phyloP scores from a whole-genome alignment of 2,888 invertebrate species.

The Xylota sylvarum region DNA sequence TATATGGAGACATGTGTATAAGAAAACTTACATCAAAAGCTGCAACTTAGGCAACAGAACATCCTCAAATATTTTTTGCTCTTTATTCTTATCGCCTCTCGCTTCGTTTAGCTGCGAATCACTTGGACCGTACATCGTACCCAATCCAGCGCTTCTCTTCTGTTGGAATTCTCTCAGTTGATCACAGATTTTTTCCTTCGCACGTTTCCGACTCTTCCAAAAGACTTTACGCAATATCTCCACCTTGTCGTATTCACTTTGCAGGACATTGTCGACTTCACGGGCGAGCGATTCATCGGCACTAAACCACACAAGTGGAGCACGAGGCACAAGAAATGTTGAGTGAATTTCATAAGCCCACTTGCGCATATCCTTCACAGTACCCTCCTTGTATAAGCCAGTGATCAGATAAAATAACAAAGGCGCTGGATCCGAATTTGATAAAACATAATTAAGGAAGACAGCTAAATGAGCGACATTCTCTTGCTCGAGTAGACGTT shows the following conservation, averaged over 20 bases:
- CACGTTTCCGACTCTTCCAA: conserved; percentile 92
- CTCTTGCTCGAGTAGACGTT: conserved; percentile 92
- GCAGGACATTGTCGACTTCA: conserved; percentile 94
- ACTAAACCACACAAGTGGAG: conserved; percentile 85
- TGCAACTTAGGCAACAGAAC: conserved; percentile 91
- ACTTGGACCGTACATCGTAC: conserved; percentile 94
- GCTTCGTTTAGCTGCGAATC: conserved; percentile 92
- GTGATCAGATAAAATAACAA: conserved; percentile 93
- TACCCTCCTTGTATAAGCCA: conserved; percentile 94
- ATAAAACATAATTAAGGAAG: conserved; percentile 95
- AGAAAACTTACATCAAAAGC: conserved; percentile 87
- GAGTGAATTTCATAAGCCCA: conserved; percentile 99
- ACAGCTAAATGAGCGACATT: conserved; percentile 94
- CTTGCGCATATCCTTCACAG: conserved; percentile 95
- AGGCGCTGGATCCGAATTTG: conserved; percentile 92
- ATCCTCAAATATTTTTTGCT: conserved; percentile 90
- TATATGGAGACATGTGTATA: neutral
- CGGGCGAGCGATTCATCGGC: conserved; percentile 92
- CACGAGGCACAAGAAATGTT: conserved; percentile 95
- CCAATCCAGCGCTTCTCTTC: conserved; percentile 95
- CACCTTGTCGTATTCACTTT: conserved; percentile 94
- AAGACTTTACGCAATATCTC: conserved; percentile 95
- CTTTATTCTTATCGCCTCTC: conserved; percentile 91
- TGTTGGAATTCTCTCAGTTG: conserved; percentile 88
- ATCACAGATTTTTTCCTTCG: conserved; percentile 84